These are phyloP conservation scores for Lamellibrachia satsuma DNA, from an alignment of 2,888 invertebrate genomes.

Conservation along the genomic window DNA sequence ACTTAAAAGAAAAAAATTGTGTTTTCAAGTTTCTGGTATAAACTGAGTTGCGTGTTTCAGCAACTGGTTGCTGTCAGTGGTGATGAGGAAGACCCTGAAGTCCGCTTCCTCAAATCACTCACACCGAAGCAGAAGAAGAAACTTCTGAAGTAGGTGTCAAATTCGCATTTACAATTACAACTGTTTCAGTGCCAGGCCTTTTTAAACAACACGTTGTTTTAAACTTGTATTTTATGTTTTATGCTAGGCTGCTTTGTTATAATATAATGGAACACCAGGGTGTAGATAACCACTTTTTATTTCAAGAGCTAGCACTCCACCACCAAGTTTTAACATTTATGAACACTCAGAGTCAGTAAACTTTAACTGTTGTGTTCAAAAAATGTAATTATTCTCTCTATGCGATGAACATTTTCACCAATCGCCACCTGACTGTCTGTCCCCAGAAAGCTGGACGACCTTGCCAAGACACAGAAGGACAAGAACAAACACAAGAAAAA, in stretches of 20 bases:
- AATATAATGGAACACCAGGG: too few relatives aligned
- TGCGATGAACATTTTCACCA: too few relatives aligned
- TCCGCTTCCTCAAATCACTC: conserved; percentile 80
- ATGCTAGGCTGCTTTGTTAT: neutral
- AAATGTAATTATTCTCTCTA: neutral
- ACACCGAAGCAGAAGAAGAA: conserved; percentile 90
- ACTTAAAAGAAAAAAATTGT: too few relatives aligned
- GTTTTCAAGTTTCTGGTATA: neutral
- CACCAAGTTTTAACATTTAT: too few relatives aligned
- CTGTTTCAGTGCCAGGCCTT: neutral
- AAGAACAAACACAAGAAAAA: neutral
- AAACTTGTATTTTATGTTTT: neutral
- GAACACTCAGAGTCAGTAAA: too few relatives aligned
- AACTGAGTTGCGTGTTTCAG: neutral
- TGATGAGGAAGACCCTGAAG: conserved; percentile 69
- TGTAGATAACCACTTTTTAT: too few relatives aligned
- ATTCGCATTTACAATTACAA: neutral
- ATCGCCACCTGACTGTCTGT: neutral
- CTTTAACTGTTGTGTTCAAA: neutral
- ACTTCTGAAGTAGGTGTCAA: conserved; percentile 77
- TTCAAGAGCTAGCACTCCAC: too few relatives aligned
- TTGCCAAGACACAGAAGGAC: neutral
- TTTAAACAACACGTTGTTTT: neutral
- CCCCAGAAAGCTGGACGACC: neutral
- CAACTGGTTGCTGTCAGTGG: conserved; percentile 19